phyloP scores from a whole-genome alignment of 2,113 vertebrate genomes.

The Perca schrenkii region DNA sequence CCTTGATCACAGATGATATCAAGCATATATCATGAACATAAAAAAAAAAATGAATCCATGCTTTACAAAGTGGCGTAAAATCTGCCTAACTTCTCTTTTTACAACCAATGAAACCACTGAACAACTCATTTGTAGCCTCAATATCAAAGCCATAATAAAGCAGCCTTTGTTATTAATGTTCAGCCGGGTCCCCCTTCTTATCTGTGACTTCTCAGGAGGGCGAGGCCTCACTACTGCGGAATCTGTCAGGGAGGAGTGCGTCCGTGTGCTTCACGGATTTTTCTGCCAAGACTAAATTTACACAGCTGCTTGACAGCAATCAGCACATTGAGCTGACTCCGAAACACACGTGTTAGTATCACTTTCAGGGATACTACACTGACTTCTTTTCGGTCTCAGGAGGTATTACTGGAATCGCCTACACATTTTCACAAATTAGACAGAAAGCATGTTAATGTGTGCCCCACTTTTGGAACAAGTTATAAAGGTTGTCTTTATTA shows the following conservation, averaged over 20 bases:
- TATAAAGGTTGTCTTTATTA: background rate
- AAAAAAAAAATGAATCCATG: no score
- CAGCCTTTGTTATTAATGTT: background rate
- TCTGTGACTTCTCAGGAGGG: background rate
- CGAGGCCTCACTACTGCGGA: slow-evolving; percentile 36
- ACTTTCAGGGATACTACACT: background rate
- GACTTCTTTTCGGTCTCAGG: background rate
- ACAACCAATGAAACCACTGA: no score
- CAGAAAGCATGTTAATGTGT: background rate
- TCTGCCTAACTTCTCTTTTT: no score
- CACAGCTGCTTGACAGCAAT: slow-evolving; percentile 51
- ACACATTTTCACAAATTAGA: background rate
- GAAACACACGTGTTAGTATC: background rate
- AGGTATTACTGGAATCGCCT: background rate
- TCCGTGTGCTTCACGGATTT: background rate
- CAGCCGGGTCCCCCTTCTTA: slow-evolving; percentile 21
- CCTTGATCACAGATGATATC: no score
- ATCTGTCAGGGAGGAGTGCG: slow-evolving; percentile 11
- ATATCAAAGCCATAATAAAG: background rate
- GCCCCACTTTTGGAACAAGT: background rate
- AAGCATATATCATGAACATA: no score
- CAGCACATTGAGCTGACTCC: slow-evolving; percentile 14
- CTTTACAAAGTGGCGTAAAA: no score
- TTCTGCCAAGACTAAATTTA: slow-evolving; percentile 48
- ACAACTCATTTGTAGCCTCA: no score